phyloP scores from a whole-genome alignment of 2,113 vertebrate species.

The Willisornis vidua region DNA sequence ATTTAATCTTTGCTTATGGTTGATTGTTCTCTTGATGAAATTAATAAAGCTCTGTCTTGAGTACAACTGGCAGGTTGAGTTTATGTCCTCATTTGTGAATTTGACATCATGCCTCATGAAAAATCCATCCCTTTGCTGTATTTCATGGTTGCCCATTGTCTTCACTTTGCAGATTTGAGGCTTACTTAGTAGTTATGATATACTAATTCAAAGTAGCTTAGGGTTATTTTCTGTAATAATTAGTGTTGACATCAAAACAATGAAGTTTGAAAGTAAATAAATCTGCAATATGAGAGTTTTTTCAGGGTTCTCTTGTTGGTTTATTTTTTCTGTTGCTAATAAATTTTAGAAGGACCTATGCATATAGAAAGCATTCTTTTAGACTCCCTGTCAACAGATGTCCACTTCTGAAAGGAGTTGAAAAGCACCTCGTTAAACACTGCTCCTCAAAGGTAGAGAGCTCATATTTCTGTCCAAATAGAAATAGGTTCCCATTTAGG shows the following conservation, averaged over 20 bases:
- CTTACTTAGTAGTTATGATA: conserved; percentile 22
- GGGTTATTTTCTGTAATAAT: conserved; percentile 19
- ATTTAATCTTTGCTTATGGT: not conserved
- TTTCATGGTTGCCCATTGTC: not conserved
- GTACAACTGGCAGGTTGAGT: not conserved
- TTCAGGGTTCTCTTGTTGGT: not conserved
- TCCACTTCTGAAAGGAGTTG: not conserved
- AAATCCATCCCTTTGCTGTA: not conserved
- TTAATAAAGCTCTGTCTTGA: not conserved
- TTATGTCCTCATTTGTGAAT: not conserved
- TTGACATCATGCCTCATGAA: not conserved
- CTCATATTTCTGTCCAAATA: not conserved
- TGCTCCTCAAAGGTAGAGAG: not conserved
- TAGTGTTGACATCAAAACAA: not conserved
- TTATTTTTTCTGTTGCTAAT: not conserved
- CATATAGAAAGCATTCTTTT: not conserved
- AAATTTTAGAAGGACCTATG: not conserved
- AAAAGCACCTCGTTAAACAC: not conserved
- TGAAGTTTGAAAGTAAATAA: not conserved
- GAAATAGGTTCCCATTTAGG: not conserved
- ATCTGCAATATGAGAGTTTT: not conserved
- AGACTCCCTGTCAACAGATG: not conserved
- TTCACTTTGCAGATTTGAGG: not conserved
- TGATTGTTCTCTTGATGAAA: not conserved
- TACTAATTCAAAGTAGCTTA: not conserved